A percentile compares a stretch with the other conserved stretches of the same genome.
Conservation (phyloP, 2,888 invertebrate genomes). For the Drosophila infuscata region DNA sequence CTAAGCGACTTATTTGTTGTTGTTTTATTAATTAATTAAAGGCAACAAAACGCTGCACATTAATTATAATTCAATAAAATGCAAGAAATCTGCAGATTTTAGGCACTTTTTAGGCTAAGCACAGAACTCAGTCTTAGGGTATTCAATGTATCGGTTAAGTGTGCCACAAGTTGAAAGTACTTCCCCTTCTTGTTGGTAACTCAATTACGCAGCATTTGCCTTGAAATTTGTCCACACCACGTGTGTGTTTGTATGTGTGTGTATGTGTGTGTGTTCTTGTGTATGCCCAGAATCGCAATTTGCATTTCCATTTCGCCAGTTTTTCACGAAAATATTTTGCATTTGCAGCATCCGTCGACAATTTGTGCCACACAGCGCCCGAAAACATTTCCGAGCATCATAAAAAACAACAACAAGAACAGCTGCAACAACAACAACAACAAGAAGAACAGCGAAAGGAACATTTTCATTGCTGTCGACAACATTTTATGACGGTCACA, state of each 20-base stretch:
- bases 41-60: not conserved
- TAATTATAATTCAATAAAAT: not conserved
- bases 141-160: slow-evolving; percentile 22
- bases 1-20: not conserved
- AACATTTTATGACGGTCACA: slow-evolving; percentile 76
- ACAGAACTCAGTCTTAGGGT: slow-evolving; percentile 13
- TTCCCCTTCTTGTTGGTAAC: slow-evolving; percentile 56
- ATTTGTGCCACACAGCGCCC: slow-evolving; percentile 48
- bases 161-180: slow-evolving; percentile 8
- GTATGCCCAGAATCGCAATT: slow-evolving; percentile 51
- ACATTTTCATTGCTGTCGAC: slow-evolving; percentile 58
- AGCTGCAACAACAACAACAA: slow-evolving; percentile 15
- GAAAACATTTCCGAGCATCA: slow-evolving; percentile 61
- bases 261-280: slow-evolving; percentile 11
- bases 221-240: slow-evolving; percentile 60
- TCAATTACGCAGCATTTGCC: slow-evolving; percentile 74
- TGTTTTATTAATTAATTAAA: not conserved
- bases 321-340: slow-evolving; percentile 73
- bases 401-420: slow-evolving; percentile 45
- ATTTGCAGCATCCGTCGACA: slow-evolving; percentile 79
- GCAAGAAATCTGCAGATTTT: not conserved
- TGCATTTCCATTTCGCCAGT: slow-evolving; percentile 69
- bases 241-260: slow-evolving; percentile 17
- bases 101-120: too few species aligned
- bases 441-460: slow-evolving; percentile 14